phyloP scores from a whole-genome alignment of 2,888 invertebrate genomes.

The Agrotis ipsilon region DNA sequence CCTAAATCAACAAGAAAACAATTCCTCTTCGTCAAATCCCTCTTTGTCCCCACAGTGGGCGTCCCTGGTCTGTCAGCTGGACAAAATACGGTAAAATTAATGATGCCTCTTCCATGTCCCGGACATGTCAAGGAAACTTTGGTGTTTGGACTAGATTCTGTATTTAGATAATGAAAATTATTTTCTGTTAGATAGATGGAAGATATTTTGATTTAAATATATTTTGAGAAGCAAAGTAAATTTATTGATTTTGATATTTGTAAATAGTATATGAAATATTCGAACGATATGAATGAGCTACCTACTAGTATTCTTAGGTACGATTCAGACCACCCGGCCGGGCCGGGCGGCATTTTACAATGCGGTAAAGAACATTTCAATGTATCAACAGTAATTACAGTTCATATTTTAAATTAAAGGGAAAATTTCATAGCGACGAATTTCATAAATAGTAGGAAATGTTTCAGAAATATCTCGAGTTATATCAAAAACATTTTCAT shows the following conservation, averaged over 20 bases:
- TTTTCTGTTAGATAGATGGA: background rate
- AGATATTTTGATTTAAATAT: background rate
- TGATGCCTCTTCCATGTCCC: constrained; percentile 56
- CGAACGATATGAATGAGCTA: no score
- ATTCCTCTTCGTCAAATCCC: constrained; percentile 50
- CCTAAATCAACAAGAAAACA: constrained; percentile 35
- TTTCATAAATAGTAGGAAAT: background rate
- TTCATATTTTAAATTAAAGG: no score
- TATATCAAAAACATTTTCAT: background rate
- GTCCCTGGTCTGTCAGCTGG: constrained; percentile 44
- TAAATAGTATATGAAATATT: no score
- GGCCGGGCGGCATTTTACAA: no score
- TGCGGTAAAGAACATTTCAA: no score
- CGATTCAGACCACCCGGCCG: no score
- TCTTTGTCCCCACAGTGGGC: constrained; percentile 61
- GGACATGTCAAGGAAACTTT: constrained; percentile 45
- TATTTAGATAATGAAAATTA: constrained; percentile 26
- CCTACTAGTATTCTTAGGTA: no score
- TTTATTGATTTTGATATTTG: no score
- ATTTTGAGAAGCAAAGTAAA: background rate
- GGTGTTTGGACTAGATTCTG: constrained; percentile 22
- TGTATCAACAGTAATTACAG: no score
- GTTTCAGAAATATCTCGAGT: no score
- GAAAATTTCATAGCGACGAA: background rate
- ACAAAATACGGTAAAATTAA: constrained; percentile 67